Evolutionary conservation across 1,140 invertebrate genomes (phyloP).

Genomic region (Pseudomyrmex dendroicus): DNA sequence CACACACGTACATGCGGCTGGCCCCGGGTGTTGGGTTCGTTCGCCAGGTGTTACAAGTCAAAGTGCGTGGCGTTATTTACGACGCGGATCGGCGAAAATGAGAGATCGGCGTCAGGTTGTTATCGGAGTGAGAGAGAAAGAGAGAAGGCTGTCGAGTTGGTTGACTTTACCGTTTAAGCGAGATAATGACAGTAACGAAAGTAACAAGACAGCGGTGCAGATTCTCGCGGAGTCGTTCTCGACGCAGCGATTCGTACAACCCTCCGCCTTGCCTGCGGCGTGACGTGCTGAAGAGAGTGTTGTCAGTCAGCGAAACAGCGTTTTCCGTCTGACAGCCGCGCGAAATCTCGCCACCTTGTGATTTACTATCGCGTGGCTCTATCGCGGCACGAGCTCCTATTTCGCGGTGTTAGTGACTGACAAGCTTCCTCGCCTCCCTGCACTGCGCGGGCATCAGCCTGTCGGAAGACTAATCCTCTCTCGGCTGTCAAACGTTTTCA

Average conservation of each 20-base stretch:
- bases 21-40: neutral
- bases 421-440: slow-evolving; percentile 34
- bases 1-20: slow-evolving; percentile 30
- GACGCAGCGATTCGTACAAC: slow-evolving; percentile 3
- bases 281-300: slow-evolving; percentile 40
- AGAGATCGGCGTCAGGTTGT: too few species aligned
- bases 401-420: slow-evolving; percentile 40
- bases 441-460: slow-evolving; percentile 24
- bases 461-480: slow-evolving; percentile 64
- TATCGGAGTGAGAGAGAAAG: too few species aligned
- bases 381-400: slow-evolving; percentile 49
- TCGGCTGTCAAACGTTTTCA: slow-evolving; percentile 29
- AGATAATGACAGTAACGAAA: slow-evolving; percentile 1
- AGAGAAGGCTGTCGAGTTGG: too few species aligned
- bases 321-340: slow-evolving; percentile 44
- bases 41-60: slow-evolving; percentile 18
- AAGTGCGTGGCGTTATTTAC: slow-evolving; percentile 53
- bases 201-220: neutral
- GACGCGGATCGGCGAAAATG: neutral
- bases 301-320: slow-evolving; percentile 30
- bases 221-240: neutral
- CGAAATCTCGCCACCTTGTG: slow-evolving; percentile 46
- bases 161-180: neutral
- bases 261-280: slow-evolving; percentile 9
- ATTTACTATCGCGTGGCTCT: slow-evolving; percentile 57